phyloP scores from a whole-genome alignment of 2,797 vertebrate genomes.

The Tiaroga cobitis region DNA sequence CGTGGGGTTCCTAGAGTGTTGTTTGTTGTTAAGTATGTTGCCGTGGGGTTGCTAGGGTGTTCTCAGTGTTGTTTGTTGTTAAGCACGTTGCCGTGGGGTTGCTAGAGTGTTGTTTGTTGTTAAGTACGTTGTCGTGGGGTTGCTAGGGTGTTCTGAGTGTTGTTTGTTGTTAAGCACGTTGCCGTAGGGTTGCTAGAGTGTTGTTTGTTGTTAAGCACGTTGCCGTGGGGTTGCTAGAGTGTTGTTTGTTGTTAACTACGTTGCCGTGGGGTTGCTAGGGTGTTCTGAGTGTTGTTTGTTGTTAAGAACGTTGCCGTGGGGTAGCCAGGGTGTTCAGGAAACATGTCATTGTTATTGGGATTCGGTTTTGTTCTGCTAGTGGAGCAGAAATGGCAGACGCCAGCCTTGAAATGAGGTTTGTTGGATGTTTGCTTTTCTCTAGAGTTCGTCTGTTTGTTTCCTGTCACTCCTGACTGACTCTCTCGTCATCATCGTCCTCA shows the following conservation, averaged over 20 bases:
- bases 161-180: background rate
- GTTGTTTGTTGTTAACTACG: background rate
- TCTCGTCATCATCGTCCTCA: slow-evolving; percentile 11
- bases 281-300: background rate
- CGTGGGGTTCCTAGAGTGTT: background rate
- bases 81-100: background rate
- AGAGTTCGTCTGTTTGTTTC: background rate
- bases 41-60: background rate
- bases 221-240: background rate
- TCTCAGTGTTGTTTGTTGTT: background rate
- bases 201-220: background rate
- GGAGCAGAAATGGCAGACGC: background rate
- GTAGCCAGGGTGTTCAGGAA: background rate
- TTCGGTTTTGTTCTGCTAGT: background rate
- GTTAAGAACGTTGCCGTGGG: fast-evolving
- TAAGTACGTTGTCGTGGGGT: background rate
- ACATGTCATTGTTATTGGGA: background rate
- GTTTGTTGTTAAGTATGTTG: fast-evolving
- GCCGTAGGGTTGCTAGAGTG: background rate
- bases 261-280: background rate
- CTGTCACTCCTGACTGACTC: slow-evolving; percentile 26
- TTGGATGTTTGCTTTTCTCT: background rate
- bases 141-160: too few relatives aligned
- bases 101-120: background rate
- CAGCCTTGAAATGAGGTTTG: background rate